Evolutionary conservation across 92 coral and sea anemone species (phyloP), one percentile per base, ranked within the genome.

Genomic region (Chrysogorgia sp.): DNA sequence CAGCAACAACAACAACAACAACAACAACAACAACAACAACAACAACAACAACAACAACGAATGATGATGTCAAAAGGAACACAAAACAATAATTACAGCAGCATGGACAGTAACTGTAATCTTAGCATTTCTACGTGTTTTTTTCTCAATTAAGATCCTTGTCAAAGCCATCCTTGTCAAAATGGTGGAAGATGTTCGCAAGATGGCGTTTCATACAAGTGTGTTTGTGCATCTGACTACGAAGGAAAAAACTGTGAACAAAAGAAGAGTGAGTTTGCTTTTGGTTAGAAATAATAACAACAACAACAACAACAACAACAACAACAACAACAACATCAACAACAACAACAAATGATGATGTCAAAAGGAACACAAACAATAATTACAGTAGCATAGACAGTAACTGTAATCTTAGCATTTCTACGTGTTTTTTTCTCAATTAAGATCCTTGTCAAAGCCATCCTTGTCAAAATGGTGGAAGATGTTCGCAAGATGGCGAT

Each of bases 181-280:
- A 69, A 69, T 49, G 41, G 41, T 12, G 76, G 76, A 12, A 26
- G 25, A 69, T 69, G 76, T 49, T 55, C 34, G 41, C 40, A 37
- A 15, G 59, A 69, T 24, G 19, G 21, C 15, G 61, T 23, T 5
- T 32, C 23, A 24, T 69, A 69, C 55, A 33, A 10, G 20, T 69
- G 76, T n/a, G 48, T 25, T 15, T 69, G 76, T 10, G 8, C 76
- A 31, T 41, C 61, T 0, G 55, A 69, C 29, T 69, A 35, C 40
- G 76, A 69, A 45, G 76, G 76, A n/a, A 48, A 45, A 23, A 13
- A 69, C 34, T 69, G 76, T 49, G 60, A 69, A 49, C 10, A 12
- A n/a, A 34, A 32, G 13, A 69, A 69, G 55, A 45, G 76, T 69
- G 48, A 69, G 72, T 20, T 20, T 26, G 22, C 37, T 1, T 47